Conservation (phyloP, 92 coral and sea anemone genomes). For the Porites evermanni region DNA sequence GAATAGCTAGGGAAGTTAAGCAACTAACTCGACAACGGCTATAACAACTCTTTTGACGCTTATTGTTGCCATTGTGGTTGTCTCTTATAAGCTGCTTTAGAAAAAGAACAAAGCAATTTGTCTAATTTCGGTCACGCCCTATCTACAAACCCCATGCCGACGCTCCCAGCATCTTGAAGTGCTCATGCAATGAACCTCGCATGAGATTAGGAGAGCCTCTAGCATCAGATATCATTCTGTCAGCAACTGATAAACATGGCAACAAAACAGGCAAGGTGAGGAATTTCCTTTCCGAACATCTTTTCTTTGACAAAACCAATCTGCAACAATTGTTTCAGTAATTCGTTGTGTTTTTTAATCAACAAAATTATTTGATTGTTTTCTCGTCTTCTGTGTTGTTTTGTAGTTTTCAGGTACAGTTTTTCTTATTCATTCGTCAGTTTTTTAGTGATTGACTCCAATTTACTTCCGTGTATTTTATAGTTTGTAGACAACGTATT, state of each 20-base stretch:
- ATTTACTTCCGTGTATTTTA: neutral
- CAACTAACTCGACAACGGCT: too few species aligned
- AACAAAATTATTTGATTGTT: neutral
- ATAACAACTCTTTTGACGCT: too few species aligned
- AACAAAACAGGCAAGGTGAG: conserved; percentile 88
- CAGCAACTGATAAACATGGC: conserved; percentile 87
- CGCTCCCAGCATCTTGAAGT: conserved; percentile 68
- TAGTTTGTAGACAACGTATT: conserved; percentile 23
- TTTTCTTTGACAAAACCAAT: too few species aligned
- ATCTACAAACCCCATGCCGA: conserved; percentile 80
- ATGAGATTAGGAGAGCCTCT: conserved; percentile 81
- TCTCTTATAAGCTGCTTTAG: too few species aligned
- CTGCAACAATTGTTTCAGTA: too few species aligned
- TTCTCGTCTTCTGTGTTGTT: neutral
- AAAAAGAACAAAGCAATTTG: neutral
- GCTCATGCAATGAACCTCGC: conserved; percentile 71
- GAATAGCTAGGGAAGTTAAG: too few species aligned
- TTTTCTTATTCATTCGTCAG: neutral
- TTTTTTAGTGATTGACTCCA: neutral
- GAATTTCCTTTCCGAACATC: neutral
- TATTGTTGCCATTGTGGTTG: too few species aligned
- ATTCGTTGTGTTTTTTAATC: too few species aligned
- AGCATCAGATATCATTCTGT: conserved; percentile 66
- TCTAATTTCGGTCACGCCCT: neutral
- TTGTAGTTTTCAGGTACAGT: neutral